phyloP scores from a whole-genome alignment of 2,113 vertebrate species.

The Neopipo cinnamomea region DNA sequence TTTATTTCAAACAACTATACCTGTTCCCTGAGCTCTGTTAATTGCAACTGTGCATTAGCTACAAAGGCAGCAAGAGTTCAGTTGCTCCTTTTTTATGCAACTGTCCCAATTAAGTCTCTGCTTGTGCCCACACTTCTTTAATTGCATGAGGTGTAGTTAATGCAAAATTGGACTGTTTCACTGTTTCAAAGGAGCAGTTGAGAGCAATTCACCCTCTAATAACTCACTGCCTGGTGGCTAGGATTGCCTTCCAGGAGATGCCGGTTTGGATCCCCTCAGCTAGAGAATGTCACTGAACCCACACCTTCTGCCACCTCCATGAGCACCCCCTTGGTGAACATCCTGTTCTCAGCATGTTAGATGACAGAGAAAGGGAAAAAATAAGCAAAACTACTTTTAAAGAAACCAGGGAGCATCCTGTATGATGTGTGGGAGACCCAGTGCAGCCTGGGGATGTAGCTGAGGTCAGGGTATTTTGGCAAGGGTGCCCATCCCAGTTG shows the following conservation, averaged over 20 bases:
- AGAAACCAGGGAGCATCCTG: background rate
- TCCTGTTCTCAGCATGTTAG: fast-evolving
- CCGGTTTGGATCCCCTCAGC: background rate
- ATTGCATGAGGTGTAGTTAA: background rate
- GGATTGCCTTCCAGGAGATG: background rate
- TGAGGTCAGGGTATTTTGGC: background rate
- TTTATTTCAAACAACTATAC: background rate
- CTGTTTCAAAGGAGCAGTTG: background rate
- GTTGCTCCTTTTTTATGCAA: background rate
- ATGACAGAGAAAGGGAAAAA: background rate
- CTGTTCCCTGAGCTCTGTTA: background rate
- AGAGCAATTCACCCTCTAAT: background rate
- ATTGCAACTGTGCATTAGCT: background rate
- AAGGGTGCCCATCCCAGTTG: fast-evolving
- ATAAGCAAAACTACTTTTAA: background rate
- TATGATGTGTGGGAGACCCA: background rate
- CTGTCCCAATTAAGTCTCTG: background rate
- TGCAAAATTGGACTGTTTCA: background rate
- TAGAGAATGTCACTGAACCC: background rate
- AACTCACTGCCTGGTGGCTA: background rate
- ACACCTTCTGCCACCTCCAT: background rate
- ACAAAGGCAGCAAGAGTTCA: background rate
- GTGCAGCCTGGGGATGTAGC: background rate
- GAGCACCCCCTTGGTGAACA: background rate
- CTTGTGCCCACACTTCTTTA: fast-evolving